A percentile compares a stretch with the other conserved stretches of the same genome.
These are phyloP conservation scores for Elachura formosa DNA, from an alignment of 2,113 vertebrate genomes.

Conservation along the genomic window DNA sequence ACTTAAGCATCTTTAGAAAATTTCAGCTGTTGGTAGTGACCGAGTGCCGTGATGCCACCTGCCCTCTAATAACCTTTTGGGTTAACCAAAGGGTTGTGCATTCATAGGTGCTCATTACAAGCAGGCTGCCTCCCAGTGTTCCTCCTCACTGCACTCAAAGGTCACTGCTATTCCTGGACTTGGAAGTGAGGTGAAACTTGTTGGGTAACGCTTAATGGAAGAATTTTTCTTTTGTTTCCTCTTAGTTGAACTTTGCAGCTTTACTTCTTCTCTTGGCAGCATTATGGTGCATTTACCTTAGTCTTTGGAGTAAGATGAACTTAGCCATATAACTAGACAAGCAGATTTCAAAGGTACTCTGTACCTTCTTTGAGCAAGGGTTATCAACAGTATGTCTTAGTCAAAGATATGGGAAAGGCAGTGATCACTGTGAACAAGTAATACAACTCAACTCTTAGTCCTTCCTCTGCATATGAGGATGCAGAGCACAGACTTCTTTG, in stretches of 20 bases:
- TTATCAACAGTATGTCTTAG: background rate
- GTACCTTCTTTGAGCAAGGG: background rate
- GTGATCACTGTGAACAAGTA: background rate
- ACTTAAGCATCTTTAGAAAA: background rate
- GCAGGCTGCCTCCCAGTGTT: background rate
- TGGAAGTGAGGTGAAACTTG: conserved; percentile 22
- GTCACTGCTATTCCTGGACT: conserved; percentile 40
- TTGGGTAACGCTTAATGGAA: background rate
- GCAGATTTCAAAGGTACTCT: background rate
- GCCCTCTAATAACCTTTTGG: background rate
- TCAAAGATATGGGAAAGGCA: background rate
- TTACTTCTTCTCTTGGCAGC: background rate
- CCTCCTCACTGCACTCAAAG: background rate
- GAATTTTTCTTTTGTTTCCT: background rate
- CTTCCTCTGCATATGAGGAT: background rate
- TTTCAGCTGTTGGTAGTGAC: background rate
- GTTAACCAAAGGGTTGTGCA: background rate
- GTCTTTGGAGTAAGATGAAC: background rate
- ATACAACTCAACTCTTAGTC: background rate
- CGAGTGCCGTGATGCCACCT: background rate
- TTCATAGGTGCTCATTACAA: background rate
- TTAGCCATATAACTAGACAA: background rate
- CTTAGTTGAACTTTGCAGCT: background rate
- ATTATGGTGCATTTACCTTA: background rate
- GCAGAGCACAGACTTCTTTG: background rate